These are phyloP conservation scores for Wiebesia pumilae DNA, from an alignment of 1,140 invertebrate species.

Conservation along the genomic window DNA sequence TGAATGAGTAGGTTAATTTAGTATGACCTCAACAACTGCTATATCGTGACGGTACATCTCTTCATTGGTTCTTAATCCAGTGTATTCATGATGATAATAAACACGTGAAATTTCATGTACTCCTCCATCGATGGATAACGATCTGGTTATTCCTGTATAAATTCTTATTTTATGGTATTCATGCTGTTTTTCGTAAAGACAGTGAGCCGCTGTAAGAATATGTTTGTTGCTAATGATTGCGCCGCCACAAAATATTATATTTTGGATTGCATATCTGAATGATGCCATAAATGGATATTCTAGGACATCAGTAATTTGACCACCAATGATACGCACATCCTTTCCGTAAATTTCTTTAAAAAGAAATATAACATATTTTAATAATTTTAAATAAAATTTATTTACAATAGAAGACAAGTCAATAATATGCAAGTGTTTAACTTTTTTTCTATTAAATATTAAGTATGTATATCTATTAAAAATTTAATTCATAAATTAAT, in stretches of 20 bases:
- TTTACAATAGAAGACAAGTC: too few relatives aligned
- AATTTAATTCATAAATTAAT: too few relatives aligned
- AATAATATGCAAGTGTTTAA: too few relatives aligned
- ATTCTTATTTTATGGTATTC: too few relatives aligned
- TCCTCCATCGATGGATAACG: background rate
- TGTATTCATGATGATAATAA: background rate
- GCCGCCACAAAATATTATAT: too few relatives aligned
- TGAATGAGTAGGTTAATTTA: too few relatives aligned
- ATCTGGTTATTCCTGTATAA: background rate
- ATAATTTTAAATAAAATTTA: too few relatives aligned
- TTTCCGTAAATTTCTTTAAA: background rate
- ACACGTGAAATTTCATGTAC: background rate
- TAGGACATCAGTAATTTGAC: background rate
- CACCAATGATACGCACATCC: background rate
- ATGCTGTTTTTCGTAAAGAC: too few relatives aligned
- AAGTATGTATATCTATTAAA: too few relatives aligned
- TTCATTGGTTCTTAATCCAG: background rate
- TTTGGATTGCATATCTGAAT: background rate
- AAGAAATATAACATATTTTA: background rate
- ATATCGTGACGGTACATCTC: background rate
- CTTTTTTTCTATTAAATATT: too few relatives aligned
- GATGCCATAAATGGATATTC: background rate
- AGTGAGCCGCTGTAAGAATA: too few relatives aligned
- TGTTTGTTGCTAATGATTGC: too few relatives aligned
- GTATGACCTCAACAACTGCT: background rate